phyloP scores from a whole-genome alignment of 2,888 invertebrate genomes.

The Criorhina ranunculi region DNA sequence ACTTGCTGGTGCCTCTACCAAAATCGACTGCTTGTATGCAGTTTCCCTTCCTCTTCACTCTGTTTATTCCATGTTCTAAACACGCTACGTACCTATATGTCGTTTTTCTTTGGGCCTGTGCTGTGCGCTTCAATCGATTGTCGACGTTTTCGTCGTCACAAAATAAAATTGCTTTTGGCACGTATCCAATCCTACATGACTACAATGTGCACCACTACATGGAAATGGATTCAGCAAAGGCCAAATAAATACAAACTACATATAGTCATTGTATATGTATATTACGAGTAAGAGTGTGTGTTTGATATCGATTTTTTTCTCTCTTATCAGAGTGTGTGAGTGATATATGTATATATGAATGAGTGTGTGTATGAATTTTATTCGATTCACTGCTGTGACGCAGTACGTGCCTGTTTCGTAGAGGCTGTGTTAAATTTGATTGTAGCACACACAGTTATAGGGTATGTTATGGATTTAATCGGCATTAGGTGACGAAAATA shows the following conservation, averaged over 20 bases:
- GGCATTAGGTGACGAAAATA: too few relatives aligned
- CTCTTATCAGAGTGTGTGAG: neutral
- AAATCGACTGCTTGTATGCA: conserved; percentile 38
- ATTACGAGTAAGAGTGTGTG: conserved; percentile 14
- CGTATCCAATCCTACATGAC: conserved; percentile 50
- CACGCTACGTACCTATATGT: neutral
- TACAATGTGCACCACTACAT: conserved; percentile 29
- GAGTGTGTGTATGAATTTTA: conserved; percentile 2
- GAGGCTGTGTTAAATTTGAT: conserved; percentile 20
- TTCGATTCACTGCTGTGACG: conserved; percentile 38
- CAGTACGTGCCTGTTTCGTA: conserved; percentile 52
- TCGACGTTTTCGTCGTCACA: conserved; percentile 67
- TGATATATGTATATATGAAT: too few relatives aligned
- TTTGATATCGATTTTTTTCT: conserved; percentile 42
- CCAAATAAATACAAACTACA: conserved; percentile 37
- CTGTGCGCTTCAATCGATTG: conserved; percentile 49
- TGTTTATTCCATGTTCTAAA: neutral
- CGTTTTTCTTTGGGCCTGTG: conserved; percentile 23
- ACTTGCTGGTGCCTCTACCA: conserved; percentile 11
- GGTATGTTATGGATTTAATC: conserved; percentile 1
- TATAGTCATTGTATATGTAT: conserved; percentile 1
- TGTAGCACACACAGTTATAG: conserved; percentile 16
- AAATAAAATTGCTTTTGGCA: conserved; percentile 66
- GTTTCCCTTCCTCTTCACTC: conserved; percentile 1
- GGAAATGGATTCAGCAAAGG: conserved; percentile 37